Percentiles rank a stretch among this genome's conserved stretches.
These are phyloP conservation scores for Ridgeia piscesae DNA, from an alignment of 1,140 invertebrate genomes.

Conservation along the genomic window DNA sequence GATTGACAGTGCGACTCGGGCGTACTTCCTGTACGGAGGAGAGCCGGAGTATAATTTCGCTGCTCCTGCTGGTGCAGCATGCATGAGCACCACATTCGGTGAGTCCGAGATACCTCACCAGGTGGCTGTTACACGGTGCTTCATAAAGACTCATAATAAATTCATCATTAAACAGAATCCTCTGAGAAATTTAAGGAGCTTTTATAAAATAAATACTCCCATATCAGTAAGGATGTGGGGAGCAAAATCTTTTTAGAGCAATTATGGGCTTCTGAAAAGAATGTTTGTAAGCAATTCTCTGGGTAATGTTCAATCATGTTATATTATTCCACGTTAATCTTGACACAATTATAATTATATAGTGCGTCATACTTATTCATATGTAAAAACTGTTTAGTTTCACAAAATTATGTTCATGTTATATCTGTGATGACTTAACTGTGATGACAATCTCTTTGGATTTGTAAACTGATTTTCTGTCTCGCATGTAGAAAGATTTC, in stretches of 20 bases:
- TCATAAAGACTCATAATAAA: no score
- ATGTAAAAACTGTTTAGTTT: not conserved
- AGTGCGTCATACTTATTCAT: not conserved
- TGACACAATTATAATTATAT: not conserved
- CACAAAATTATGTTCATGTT: not conserved
- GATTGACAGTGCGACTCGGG: constrained; percentile 84
- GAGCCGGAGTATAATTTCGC: constrained; percentile 62
- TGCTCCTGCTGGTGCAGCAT: not conserved
- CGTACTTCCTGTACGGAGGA: constrained; percentile 89
- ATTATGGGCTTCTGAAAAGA: no score
- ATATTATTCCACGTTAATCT: not conserved
- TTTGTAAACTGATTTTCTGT: not conserved
- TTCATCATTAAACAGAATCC: no score
- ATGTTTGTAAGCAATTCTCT: no score
- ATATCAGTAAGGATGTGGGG: no score
- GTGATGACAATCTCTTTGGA: no score
- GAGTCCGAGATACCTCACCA: not conserved
- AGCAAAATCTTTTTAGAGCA: no score
- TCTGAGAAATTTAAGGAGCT: no score
- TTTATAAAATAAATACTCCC: no score
- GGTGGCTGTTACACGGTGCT: no score
- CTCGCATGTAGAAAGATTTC: not conserved
- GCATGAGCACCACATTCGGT: not conserved
- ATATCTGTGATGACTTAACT: not conserved
- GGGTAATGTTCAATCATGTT: not conserved